phyloP scores from a whole-genome alignment of 1,140 invertebrate species.

The Drosophila ambigua region DNA sequence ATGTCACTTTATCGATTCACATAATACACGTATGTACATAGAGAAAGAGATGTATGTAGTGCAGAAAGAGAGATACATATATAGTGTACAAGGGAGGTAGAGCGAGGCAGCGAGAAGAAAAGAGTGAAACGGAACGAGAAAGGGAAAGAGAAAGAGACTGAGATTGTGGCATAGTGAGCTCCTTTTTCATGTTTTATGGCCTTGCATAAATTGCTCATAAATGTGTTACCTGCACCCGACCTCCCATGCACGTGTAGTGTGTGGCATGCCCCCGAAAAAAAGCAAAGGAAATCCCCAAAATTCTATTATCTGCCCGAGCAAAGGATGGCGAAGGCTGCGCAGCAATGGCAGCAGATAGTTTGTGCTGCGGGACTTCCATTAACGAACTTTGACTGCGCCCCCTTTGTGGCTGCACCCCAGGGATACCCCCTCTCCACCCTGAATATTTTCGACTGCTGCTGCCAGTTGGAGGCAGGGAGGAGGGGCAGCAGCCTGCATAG shows the following conservation, averaged over 20 bases:
- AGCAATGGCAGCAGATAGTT: neutral
- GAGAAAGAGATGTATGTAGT: neutral
- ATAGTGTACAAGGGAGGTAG: no score
- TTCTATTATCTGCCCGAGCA: conserved; percentile 33
- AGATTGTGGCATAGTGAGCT: conserved; percentile 8
- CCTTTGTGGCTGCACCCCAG: conserved; percentile 5
- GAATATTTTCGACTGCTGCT: conserved; percentile 27
- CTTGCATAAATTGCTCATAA: conserved; percentile 68
- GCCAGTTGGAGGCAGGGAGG: conserved; percentile 5
- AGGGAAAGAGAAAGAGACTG: no score
- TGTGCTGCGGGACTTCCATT: neutral
- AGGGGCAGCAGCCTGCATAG: no score
- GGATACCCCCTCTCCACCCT: neutral
- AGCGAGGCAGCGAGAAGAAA: no score
- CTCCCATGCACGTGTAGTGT: neutral
- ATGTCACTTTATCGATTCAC: conserved; percentile 69
- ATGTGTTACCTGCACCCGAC: conserved; percentile 27
- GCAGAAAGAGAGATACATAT: no score
- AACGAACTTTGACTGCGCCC: conserved; percentile 3
- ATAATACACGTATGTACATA: conserved; percentile 1
- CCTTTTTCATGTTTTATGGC: conserved; percentile 52
- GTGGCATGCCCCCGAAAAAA: neutral
- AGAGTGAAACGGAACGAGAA: no score
- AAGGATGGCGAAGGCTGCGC: no score
- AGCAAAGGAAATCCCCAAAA: conserved; percentile 36